Base-by-base conservation (phyloP, 2,113 vertebrate genomes). In the Corythornis cristatus region DNA sequence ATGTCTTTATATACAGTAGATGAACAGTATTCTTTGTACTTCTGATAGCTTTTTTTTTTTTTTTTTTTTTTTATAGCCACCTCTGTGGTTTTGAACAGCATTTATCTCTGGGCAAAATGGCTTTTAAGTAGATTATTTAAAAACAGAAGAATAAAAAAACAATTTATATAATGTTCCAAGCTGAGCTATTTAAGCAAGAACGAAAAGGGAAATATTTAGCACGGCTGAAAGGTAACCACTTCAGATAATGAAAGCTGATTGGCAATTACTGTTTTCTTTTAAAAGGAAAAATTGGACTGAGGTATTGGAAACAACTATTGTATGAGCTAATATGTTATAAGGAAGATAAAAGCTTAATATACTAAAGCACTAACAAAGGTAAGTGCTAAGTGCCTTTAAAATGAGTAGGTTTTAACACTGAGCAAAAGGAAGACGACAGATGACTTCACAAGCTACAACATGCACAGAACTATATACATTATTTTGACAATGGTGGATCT, bases 101-200 rank as follows among this genome's bases (percentile, higher is more conserved):
- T 83, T 94, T 89, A 58, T 86, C 28, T 91, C 70, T 51, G 57
- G 71, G 75, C 15, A 94, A 89, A 95, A 73, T 1, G 4, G 12
- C 51, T 91, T 95, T 93, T 79, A 95, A 80, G 21, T 43, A 65
- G 40, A 60, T 78, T 67, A 77, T 89, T 95, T 90, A 88, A 90
- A 94, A 95, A 40, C 13, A 82, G 18, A 71, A 88, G 81, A 92
- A 56, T 85, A 89, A 75, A 37, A 83, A 83, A 17, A 4, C 26
- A 68, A 88, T 87, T 68, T 57, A 37, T 75, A 46, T 46, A 25
- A 37, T 86, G 25, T 35, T 93, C 23, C 45, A 76, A 81, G 82
- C 10, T 0, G 7, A 92, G n/a, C 3, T 88, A 88, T 91, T 86
- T 46, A 76, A 74, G 42, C 26, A 64, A 83, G 35, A 75, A 66